Evolutionary conservation across 2,888 invertebrate genomes (phyloP), one percentile per base, ranked within the genome.

Genomic region (Oscheius onirici): DNA sequence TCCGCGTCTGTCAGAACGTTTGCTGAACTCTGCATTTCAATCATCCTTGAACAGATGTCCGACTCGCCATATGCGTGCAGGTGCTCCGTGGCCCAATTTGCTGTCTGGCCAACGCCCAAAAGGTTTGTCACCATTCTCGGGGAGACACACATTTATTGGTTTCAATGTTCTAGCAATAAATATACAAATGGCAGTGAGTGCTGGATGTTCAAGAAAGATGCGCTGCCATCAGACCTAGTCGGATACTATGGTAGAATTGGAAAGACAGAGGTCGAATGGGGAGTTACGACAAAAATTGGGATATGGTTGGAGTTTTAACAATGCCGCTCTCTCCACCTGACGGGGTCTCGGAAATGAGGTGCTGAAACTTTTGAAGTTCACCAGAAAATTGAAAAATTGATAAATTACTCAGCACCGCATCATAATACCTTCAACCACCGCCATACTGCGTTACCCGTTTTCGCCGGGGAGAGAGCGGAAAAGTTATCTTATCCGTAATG

Each of bases 371-470:
- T 58, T 41, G 20, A 58, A 58, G 58, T 41, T 20, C 40, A 40
- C 41, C 17, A n/a, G n/a, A 55, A 55, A 28, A 8, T 6, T n/a
- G 34, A n/a, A 46, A 46, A 17, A 17, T 15, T 46, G 58, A 58
- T 40, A 58, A 17, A 58, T 41, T 41, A 6, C 26, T 20, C 58
- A 58, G 41, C 58, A 58, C 55, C 13, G 41, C 40, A 58, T 24
- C 41, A 8, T 40, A 34, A 63, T 63, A 44, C 49, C 28, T 26
- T 17, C 15, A 63, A 28, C 63, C 69, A 17, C 69, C 60, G 58
- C 41, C 58, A 49, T 34, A 28, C 24, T 69, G 69, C 69, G 69
- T 57, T 69, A 69, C 69, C 69, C 69, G 69, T 69, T 69, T 69
- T 51, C 69, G 69, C 69, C 69, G 69, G 69, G 69, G 69, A 69